Evolutionary conservation across 2,797 vertebrate genomes (phyloP).

Genomic region (Peromyscus nudipes): DNA sequence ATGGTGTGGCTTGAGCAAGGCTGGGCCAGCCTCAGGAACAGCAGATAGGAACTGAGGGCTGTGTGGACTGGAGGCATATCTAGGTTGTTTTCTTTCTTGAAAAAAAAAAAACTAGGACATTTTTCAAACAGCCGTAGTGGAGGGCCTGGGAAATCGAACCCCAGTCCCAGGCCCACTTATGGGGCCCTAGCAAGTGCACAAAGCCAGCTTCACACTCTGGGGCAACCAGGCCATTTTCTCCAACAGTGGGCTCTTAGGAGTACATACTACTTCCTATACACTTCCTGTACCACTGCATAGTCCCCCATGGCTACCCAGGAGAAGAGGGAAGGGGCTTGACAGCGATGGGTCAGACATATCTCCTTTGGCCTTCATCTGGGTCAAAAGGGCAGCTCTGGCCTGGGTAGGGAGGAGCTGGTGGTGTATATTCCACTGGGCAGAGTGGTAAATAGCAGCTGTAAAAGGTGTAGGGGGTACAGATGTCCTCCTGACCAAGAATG

Average conservation of each 20-base stretch:
- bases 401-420: background rate
- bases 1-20: accelerated
- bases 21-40: background rate
- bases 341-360: background rate
- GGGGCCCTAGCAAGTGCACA: accelerated
- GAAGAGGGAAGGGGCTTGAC: background rate
- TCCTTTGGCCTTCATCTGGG: background rate
- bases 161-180: background rate
- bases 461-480: background rate
- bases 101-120: background rate
- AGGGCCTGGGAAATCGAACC: background rate
- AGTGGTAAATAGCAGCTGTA: background rate
- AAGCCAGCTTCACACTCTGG: accelerated
- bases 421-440: background rate
- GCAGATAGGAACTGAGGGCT: background rate
- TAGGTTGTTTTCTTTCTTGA: background rate
- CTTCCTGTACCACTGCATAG: background rate
- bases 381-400: background rate
- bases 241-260: background rate
- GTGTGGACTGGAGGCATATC: too few species aligned
- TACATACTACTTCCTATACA: background rate
- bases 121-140: background rate
- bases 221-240: accelerated
- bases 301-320: background rate
- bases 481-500: background rate